A percentile compares a stretch with the other conserved stretches of the same genome.
Conservation (phyloP, 1,140 invertebrate genomes). For the Stegodyphus dumicola region DNA sequence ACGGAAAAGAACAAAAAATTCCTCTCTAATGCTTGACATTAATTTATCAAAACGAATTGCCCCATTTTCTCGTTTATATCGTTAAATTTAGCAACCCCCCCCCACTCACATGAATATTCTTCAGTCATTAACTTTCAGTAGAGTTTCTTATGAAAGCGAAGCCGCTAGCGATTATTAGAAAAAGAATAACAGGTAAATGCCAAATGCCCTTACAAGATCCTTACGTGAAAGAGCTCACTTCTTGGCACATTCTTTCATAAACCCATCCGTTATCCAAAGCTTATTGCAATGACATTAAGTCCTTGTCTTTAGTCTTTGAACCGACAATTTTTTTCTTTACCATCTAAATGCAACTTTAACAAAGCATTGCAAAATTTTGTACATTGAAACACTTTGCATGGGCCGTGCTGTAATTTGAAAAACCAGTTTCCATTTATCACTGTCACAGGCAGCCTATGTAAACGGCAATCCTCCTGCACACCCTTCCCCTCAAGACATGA, state of each 20-base stretch:
- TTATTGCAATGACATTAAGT: conserved; percentile 40
- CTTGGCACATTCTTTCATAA: conserved; percentile 8
- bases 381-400: conserved; percentile 57
- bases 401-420: conserved; percentile 42
- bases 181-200: not conserved
- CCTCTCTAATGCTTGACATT: too few species aligned
- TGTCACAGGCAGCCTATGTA: conserved; percentile 47
- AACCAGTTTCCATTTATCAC: conserved; percentile 51
- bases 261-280: conserved; percentile 35
- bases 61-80: too few species aligned
- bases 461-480: conserved; percentile 17
- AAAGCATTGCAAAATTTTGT: conserved; percentile 42
- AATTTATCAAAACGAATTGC: too few species aligned
- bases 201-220: too few species aligned
- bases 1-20: too few species aligned
- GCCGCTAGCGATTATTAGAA: not conserved
- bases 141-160: not conserved
- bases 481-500: not conserved
- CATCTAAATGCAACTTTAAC: conserved; percentile 11
- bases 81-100: too few species aligned
- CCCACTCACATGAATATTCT: too few species aligned
- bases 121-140: not conserved
- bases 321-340: not conserved
- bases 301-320: conserved; percentile 5
- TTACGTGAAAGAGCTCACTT: not conserved